These are phyloP conservation scores for Acropternis orthonyx DNA, from an alignment of 2,797 vertebrate species.

Conservation along the genomic window DNA sequence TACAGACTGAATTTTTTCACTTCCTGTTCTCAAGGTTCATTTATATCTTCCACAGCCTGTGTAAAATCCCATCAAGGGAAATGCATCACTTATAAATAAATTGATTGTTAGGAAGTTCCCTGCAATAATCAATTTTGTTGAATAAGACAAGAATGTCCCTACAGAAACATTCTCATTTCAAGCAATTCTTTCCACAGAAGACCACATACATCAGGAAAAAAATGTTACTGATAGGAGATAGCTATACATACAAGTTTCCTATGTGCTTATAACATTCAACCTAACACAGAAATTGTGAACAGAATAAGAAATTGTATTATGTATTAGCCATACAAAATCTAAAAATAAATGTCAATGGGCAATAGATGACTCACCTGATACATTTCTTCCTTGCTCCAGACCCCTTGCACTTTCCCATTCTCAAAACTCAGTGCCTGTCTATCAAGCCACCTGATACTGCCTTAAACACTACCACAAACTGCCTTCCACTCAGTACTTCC, in stretches of 20 bases:
- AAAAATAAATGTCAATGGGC: not conserved
- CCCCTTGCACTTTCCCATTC: not conserved
- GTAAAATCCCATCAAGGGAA: not conserved
- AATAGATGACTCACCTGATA: not conserved
- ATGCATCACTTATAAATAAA: not conserved
- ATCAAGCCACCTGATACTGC: not conserved
- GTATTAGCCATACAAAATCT: not conserved
- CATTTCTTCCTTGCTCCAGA: not conserved
- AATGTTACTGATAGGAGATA: not conserved
- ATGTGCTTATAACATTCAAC: not conserved
- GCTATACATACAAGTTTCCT: not conserved
- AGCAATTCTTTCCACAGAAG: not conserved
- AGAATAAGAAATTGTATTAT: not conserved
- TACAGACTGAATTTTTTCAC: not conserved
- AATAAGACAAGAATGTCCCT: constrained; percentile 11
- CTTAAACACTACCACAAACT: not conserved
- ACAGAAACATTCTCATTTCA: constrained; percentile 23
- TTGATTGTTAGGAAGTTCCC: not conserved
- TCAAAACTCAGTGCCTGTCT: not conserved
- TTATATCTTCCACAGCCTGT: not conserved
- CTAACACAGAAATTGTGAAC: not conserved
- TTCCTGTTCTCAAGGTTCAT: not conserved
- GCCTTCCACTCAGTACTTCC: not conserved
- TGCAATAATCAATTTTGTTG: constrained; percentile 38
- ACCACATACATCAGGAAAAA: not conserved